Evolutionary conservation across 2,797 vertebrate genomes (phyloP).

Genomic region (Bryconaethiops microstoma): DNA sequence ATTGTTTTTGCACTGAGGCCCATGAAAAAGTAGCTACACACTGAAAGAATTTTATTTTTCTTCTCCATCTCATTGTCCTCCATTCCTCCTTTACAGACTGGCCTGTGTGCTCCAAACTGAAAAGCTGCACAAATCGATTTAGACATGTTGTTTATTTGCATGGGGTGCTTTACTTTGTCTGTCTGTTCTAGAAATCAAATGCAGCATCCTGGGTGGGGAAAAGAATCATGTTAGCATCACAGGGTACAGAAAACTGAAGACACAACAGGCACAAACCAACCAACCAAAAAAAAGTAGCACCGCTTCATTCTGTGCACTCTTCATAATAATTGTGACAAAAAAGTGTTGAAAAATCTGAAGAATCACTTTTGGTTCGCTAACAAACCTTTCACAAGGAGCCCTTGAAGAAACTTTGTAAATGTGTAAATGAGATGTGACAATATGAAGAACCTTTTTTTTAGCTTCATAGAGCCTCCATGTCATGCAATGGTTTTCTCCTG

Average conservation of each 20-base stretch:
- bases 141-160: constrained; percentile 21
- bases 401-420: no score
- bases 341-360: background rate
- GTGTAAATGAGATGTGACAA: no score
- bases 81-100: background rate
- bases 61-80: background rate
- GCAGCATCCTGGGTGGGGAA: constrained; percentile 12
- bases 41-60: background rate
- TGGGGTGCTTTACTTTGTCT: constrained; percentile 4
- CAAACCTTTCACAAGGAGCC: background rate
- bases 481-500: no score
- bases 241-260: background rate
- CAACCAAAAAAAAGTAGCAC: constrained; percentile 8
- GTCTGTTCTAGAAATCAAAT: constrained; percentile 12
- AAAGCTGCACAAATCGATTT: constrained; percentile 1
- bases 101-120: background rate
- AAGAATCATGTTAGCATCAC: background rate
- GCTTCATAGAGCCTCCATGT: no score
- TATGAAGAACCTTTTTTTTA: no score
- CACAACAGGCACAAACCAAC: background rate
- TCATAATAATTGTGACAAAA: background rate
- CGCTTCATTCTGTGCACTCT: background rate
- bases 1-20: background rate
- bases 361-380: background rate
- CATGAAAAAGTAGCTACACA: background rate